These are phyloP conservation scores for Creontiades dilutus DNA, from an alignment of 2,888 invertebrate genomes.

Conservation along the genomic window DNA sequence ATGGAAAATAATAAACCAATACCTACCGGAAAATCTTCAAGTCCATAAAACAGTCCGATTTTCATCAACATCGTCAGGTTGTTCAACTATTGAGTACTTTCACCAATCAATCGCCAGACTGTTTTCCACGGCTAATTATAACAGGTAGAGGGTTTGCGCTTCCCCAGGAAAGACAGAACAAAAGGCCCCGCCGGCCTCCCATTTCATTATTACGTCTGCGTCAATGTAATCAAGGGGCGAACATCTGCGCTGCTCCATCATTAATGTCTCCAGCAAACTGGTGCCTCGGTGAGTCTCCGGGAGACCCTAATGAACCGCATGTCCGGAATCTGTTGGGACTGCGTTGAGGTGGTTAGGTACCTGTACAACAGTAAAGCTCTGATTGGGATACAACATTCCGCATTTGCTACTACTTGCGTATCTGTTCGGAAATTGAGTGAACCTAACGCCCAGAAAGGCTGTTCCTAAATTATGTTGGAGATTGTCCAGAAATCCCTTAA, in stretches of 20 bases:
- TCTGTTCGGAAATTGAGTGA: background rate
- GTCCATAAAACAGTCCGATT: no score
- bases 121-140: conserved; percentile 27
- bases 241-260: conserved; percentile 51
- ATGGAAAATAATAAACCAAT: no score
- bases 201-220: conserved; percentile 46
- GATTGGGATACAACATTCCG: conserved; percentile 8
- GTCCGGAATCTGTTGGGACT: background rate
- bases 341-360: background rate
- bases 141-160: background rate
- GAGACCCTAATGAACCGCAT: conserved; percentile 35
- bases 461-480: no score
- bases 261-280: conserved; percentile 48
- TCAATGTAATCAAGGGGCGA: conserved; percentile 49
- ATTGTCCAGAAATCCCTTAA: no score
- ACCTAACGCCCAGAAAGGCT: no score
- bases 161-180: conserved; percentile 15
- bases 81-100: background rate
- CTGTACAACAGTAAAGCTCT: background rate
- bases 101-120: background rate
- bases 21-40: no score
- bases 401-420: background rate
- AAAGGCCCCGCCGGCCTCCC: conserved; percentile 29
- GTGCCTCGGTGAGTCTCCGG: background rate
- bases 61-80: no score